Evolutionary conservation across 2,797 vertebrate genomes (phyloP), one percentile per base, ranked within the genome.

Genomic region (Paratrypauchen microcephalus): DNA sequence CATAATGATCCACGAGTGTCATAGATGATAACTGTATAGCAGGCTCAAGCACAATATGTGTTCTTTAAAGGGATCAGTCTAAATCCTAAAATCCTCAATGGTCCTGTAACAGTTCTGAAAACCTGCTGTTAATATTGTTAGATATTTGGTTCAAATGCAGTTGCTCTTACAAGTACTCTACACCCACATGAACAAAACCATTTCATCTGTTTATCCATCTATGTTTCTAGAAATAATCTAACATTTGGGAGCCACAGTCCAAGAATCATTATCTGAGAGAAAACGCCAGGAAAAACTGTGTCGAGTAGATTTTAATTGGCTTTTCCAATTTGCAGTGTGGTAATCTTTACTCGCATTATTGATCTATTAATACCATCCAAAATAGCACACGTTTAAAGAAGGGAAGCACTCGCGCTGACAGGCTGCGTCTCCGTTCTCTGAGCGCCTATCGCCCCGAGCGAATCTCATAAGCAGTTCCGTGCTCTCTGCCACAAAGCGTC

Each of bases 311-410:
- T 76, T 84, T 84, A 84, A 87, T 82, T 87, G 79, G 78, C 75
- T 70, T 74, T 81, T 76, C 68, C 68, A 63, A 72, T 76, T 80
- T 80, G 68, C 69, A 74, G 68, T 55, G 66, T 56, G 75, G 59
- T 75, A 75, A 78, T 86, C 74, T 85, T 80, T 71, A 78, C 72
- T 58, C 60, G 74, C 82, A 84, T 83, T 88, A 88, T 88, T 86
- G 81, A 90, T 90, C 75, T 69, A 67, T 77, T 81, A 79, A 82
- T 88, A 76, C 82, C 79, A 73, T 74, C 39, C 68, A 65, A 83
- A 83, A 83, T 72, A 85, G 83, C 54, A 61, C 74, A 73, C 67
- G 68, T 85, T 84, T 79, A 89, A 63, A 15, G n/a, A 26, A 32
- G 64, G 67, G 71, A 54, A 63, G 65, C 67, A 62, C 66, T 50